phyloP scores from a whole-genome alignment of 1,140 invertebrate species.

The Microplitis mediator region DNA sequence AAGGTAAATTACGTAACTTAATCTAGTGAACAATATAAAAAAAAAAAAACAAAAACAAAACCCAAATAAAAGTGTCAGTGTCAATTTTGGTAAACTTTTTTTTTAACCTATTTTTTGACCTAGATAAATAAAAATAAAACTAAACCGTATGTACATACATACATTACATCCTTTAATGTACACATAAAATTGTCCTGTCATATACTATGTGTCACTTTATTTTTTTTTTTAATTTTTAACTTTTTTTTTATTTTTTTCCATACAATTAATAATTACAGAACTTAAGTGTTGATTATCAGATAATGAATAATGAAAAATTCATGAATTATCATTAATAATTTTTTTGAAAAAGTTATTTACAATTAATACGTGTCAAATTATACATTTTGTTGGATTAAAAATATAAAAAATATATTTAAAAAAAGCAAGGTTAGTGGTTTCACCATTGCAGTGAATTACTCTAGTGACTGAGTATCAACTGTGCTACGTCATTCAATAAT shows the following conservation, averaged over 20 bases:
- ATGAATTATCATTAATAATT: neutral
- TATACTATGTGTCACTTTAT: too few species aligned
- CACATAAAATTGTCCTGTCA: too few species aligned
- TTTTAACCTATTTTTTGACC: neutral
- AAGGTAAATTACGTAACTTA: slow-evolving; percentile 33
- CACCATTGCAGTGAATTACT: slow-evolving; percentile 18
- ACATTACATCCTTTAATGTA: neutral
- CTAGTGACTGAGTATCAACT: slow-evolving; percentile 18
- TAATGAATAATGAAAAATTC: too few species aligned
- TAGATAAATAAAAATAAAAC: neutral
- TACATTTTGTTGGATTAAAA: neutral
- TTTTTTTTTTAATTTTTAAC: too few species aligned
- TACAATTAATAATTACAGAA: too few species aligned
- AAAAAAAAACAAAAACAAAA: neutral
- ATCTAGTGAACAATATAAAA: neutral
- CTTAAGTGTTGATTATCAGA: neutral
- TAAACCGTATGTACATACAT: neutral
- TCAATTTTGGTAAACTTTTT: neutral
- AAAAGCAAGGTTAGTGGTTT: slow-evolving; percentile 23
- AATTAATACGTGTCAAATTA: neutral
- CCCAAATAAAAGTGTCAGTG: neutral
- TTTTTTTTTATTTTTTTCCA: too few species aligned
- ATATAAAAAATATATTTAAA: neutral
- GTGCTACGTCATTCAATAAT: slow-evolving; percentile 23
- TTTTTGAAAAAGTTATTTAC: neutral